A percentile compares a stretch with the other conserved stretches of the same genome.
Conservation (phyloP, 92 coral and sea anemone genomes). For the Hydrozoanthus gracilis region DNA sequence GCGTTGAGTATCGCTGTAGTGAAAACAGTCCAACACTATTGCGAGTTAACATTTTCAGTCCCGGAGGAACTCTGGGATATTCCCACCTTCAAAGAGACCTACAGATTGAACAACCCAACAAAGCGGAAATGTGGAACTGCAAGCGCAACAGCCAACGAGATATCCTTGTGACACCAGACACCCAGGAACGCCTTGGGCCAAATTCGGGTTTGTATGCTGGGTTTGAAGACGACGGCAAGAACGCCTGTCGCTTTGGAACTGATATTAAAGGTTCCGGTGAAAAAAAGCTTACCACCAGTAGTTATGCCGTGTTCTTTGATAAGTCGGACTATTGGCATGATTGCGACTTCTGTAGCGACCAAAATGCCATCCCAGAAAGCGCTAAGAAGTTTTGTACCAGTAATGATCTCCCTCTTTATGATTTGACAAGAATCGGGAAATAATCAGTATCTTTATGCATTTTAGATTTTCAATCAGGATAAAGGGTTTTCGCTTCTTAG, state of each 20-base stretch:
- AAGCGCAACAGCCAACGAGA: constrained; percentile 27
- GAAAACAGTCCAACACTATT: constrained; percentile 33
- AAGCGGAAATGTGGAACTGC: constrained; percentile 32
- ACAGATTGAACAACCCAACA: constrained; percentile 13
- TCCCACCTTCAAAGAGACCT: constrained; percentile 14
- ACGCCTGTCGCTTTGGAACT: constrained; percentile 16
- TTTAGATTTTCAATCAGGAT: too few relatives aligned
- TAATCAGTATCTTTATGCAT: too few relatives aligned
- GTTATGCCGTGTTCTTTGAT: constrained; percentile 20
- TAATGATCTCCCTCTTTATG: not conserved
- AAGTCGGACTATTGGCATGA: not conserved
- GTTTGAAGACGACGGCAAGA: constrained; percentile 12
- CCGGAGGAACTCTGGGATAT: not conserved
- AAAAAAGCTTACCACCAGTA: not conserved
- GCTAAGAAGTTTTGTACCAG: constrained; percentile 26
- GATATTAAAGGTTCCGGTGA: not conserved
- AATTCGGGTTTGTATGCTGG: constrained; percentile 25
- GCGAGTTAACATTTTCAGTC: constrained; percentile 8
- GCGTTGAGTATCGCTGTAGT: constrained; percentile 21
- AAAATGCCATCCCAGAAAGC: not conserved
- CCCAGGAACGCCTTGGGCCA: constrained; percentile 5
- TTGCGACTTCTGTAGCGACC: constrained; percentile 18
- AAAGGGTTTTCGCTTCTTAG: too few relatives aligned
- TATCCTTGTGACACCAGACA: constrained; percentile 1
- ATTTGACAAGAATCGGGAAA: too few relatives aligned